Base-by-base conservation (phyloP, 2,797 vertebrate genomes). In the Tachyglossus aculeatus region DNA sequence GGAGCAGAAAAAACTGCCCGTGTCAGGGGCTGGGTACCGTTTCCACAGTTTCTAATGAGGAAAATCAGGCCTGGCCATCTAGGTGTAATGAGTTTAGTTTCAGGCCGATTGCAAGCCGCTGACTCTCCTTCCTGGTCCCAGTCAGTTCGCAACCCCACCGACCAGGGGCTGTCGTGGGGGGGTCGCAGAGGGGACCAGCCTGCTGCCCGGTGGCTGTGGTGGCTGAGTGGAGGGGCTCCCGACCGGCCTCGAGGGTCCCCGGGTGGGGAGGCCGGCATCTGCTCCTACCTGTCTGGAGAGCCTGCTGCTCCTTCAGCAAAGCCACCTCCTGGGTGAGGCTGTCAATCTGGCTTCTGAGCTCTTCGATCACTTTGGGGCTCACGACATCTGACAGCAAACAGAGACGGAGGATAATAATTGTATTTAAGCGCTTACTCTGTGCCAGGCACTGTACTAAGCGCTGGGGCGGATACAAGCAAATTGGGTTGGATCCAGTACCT, bases 291-390 rank as follows among this genome's bases (percentile, higher is more conserved):
- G 94, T 94, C 85, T 98, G 96, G 71, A 98, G 91, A 0, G 97
- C 94, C 85, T 97, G 96, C 32, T 96, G 94, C 60, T 99, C 96
- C 89, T 97, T 99, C 84, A 99, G 83, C 4, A 95, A 74, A 39
- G 93, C 92, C 58, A 99, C 91, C 72, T 99, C 97, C 74, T 94
- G 89, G n/a, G 93, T 47, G 36, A 99, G 94, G 67, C 88, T 81
- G 9, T 96, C 81, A 68, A 99, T 91, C 88, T 91, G 93, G 67
- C 88, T 93, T 88, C 95, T 96, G 14, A 98, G 85, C 3, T 94
- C 91, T 80, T 94, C 91, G 9, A 96, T 80, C 77, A 95, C 93
- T 77, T 91, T 78, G 2, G 93, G 81, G 52, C 51, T 95, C 52
- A 92, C 88, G 12, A 36, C 78, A 44, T 94, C 93, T 93, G 79